These are phyloP conservation scores for Punctoribates punctum DNA, from an alignment of 2,888 invertebrate species.

Conservation along the genomic window DNA sequence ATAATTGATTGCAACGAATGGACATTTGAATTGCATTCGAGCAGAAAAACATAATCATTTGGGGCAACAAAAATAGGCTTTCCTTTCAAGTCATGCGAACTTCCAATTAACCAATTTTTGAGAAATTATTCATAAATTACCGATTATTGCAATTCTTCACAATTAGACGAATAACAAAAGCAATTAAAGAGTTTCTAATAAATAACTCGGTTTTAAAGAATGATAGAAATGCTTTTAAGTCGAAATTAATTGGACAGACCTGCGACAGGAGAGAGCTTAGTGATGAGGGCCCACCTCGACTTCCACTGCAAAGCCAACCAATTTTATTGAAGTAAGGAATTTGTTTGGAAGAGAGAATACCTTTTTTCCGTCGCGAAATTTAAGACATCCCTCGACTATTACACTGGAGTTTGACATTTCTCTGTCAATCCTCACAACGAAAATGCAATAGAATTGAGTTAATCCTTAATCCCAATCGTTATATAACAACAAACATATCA, in stretches of 20 bases:
- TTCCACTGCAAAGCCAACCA: slow-evolving; percentile 69
- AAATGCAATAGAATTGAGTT: neutral
- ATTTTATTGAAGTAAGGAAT: neutral
- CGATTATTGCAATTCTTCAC: too few species aligned
- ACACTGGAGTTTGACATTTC: slow-evolving; percentile 65
- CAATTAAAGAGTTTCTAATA: neutral
- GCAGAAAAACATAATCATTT: neutral
- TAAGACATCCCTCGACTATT: slow-evolving; percentile 80
- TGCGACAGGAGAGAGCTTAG: slow-evolving; percentile 84
- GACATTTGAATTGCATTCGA: neutral
- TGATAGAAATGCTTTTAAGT: neutral
- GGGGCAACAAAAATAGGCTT: neutral
- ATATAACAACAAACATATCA: neutral
- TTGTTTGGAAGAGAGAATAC: slow-evolving; percentile 55
- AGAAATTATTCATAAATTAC: neutral
- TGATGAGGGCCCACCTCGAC: slow-evolving; percentile 81
- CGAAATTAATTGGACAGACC: slow-evolving; percentile 61
- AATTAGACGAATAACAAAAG: too few species aligned
- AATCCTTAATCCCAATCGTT: neutral
- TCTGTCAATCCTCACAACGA: neutral
- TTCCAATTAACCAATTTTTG: neutral
- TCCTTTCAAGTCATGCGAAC: neutral
- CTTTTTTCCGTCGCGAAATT: slow-evolving; percentile 84
- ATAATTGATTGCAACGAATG: slow-evolving; percentile 30
- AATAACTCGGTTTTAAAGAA: neutral